Percentiles rank a stretch among this genome's conserved stretches.
Evolutionary conservation across 2,113 vertebrate genomes (phyloP).

Genomic region (Oncorhynchus kisutch): DNA sequence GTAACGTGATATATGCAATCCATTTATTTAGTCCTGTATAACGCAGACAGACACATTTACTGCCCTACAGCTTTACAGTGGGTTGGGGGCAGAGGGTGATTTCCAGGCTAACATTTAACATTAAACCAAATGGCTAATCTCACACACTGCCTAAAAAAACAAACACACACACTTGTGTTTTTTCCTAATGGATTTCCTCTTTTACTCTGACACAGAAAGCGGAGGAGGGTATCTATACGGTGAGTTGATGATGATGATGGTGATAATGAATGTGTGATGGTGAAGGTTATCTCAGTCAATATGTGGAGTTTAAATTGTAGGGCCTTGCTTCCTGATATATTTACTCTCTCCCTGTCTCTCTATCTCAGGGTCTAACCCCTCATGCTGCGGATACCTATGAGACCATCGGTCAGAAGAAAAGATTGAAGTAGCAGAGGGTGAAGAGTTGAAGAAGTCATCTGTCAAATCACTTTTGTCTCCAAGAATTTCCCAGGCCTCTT

Average conservation of each 20-base stretch:
- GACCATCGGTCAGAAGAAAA: conserved; percentile 65
- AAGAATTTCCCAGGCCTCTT: neutral
- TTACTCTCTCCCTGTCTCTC: neutral
- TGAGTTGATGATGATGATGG: neutral
- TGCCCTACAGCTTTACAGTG: neutral
- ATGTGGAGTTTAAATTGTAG: no score
- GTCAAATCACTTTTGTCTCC: neutral
- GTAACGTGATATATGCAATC: no score
- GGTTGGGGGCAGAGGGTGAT: neutral
- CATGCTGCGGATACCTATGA: conserved; percentile 67
- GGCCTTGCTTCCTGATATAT: no score
- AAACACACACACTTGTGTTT: neutral
- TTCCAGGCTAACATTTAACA: neutral
- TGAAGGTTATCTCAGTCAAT: neutral
- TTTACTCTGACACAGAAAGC: neutral
- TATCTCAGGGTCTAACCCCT: conserved; percentile 63
- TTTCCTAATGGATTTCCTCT: neutral
- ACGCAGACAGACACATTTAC: neutral
- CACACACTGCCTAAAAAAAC: neutral
- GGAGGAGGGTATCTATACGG: conserved; percentile 13
- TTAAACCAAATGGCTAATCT: neutral
- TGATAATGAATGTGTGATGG: neutral
- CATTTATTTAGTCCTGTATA: no score
- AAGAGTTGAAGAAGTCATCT: neutral
- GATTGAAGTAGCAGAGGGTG: neutral